These are phyloP conservation scores for Nycticorax nycticorax DNA, from an alignment of 2,113 vertebrate species.

Conservation along the genomic window DNA sequence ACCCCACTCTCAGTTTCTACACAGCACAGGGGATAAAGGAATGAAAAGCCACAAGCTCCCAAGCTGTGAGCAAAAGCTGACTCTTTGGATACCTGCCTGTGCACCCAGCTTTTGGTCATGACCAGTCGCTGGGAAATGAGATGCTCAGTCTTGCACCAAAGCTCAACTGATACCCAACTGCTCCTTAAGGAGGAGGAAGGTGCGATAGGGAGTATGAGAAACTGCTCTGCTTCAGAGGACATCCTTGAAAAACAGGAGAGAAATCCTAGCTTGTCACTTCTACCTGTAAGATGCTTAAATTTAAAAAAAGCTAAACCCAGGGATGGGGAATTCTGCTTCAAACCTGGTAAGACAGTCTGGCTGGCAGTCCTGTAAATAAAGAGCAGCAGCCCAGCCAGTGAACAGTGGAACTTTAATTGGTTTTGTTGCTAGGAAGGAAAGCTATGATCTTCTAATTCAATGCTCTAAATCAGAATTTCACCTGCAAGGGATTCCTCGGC, in stretches of 20 bases:
- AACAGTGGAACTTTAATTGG: not conserved
- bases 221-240: not conserved
- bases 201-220: not conserved
- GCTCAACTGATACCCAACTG: not conserved
- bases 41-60: not conserved
- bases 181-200: not conserved
- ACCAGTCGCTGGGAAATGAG: not conserved
- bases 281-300: not conserved
- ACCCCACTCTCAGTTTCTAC: not conserved
- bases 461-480: not conserved
- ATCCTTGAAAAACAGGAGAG: not conserved
- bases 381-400: not conserved
- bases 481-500: not conserved
- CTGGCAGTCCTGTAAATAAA: not conserved
- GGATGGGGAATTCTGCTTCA: not conserved
- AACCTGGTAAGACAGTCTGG: not conserved
- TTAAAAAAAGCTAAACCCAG: accelerated
- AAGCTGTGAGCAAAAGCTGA: not conserved
- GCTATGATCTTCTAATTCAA: not conserved
- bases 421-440: not conserved
- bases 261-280: not conserved
- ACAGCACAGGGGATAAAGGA: not conserved
- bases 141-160: not conserved
- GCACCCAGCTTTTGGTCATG: not conserved
- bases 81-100: accelerated